These are phyloP conservation scores for Threskiornis aethiopicus DNA, from an alignment of 2,797 vertebrate genomes.

Conservation along the genomic window DNA sequence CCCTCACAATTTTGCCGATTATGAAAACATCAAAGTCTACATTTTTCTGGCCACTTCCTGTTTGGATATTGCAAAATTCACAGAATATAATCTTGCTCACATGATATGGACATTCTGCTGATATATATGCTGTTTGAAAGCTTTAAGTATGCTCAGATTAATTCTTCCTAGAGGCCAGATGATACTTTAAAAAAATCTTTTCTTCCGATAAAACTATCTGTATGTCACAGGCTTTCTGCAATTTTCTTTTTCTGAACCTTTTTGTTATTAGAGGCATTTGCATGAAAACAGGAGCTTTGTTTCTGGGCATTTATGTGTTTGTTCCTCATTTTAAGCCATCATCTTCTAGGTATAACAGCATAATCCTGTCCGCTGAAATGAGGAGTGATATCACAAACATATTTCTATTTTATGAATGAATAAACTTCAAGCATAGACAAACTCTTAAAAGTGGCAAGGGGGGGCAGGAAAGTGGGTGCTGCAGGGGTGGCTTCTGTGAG, in stretches of 20 bases:
- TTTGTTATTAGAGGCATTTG: slow-evolving; percentile 20
- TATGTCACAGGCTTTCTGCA: neutral
- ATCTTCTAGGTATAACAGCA: neutral
- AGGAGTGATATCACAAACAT: neutral
- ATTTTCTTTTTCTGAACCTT: neutral
- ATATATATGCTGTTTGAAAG: neutral
- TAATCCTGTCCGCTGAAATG: neutral
- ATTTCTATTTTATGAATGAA: slow-evolving; percentile 1
- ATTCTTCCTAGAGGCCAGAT: neutral
- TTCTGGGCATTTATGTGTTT: slow-evolving; percentile 26
- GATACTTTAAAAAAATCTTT: neutral
- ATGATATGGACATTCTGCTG: neutral
- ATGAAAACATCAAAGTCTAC: neutral
- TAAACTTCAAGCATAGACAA: neutral
- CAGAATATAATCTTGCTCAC: neutral
- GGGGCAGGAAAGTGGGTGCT: fast-evolving
- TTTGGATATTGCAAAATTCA: neutral
- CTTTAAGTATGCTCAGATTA: neutral
- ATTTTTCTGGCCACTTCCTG: neutral
- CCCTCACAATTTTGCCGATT: neutral
- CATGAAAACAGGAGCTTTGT: slow-evolving; percentile 10
- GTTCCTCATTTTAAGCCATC: slow-evolving; percentile 2
- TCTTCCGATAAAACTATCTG: neutral
- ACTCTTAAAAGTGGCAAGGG: neutral
- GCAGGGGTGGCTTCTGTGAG: neutral